These are phyloP conservation scores for Andrena chrysosceles DNA, from an alignment of 2,888 invertebrate genomes.

Conservation along the genomic window DNA sequence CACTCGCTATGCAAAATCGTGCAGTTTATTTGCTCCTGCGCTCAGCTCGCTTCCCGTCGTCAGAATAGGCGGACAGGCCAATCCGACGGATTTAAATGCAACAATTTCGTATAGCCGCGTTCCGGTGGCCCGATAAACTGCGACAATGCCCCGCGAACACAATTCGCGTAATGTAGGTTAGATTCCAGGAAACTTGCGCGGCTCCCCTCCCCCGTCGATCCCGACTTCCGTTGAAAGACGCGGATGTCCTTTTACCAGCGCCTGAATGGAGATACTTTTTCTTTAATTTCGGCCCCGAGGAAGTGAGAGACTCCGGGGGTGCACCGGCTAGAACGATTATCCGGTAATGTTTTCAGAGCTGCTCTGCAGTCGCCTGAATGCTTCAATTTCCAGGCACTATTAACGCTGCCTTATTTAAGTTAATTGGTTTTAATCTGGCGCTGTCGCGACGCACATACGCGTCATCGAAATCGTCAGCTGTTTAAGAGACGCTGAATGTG, in stretches of 20 bases:
- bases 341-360: slow-evolving; percentile 46
- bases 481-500: slow-evolving; percentile 18
- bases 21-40: slow-evolving; percentile 19
- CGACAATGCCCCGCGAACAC: slow-evolving; percentile 37
- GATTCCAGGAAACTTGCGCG: slow-evolving; percentile 27
- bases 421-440: slow-evolving; percentile 56
- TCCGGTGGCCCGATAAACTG: slow-evolving; percentile 28
- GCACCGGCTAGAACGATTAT: slow-evolving; percentile 7
- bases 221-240: slow-evolving; percentile 16
- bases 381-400: slow-evolving; percentile 47
- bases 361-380: slow-evolving; percentile 23
- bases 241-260: slow-evolving; percentile 21
- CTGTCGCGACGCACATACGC: slow-evolving; percentile 23
- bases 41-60: slow-evolving; percentile 4
- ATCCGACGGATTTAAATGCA: slow-evolving; percentile 61
- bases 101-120: slow-evolving; percentile 35
- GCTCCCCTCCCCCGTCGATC: slow-evolving; percentile 2
- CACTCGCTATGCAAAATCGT: neutral
- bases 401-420: slow-evolving; percentile 54
- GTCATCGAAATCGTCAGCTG: slow-evolving; percentile 27
- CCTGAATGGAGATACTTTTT: slow-evolving; percentile 17
- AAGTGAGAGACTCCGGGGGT: neutral
- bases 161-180: slow-evolving; percentile 43
- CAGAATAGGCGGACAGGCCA: slow-evolving; percentile 22
- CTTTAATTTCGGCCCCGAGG: slow-evolving; percentile 4